Percentiles rank a stretch among this genome's conserved stretches.
These are phyloP conservation scores for Agrotis puta DNA, from an alignment of 2,888 invertebrate genomes.

Conservation along the genomic window DNA sequence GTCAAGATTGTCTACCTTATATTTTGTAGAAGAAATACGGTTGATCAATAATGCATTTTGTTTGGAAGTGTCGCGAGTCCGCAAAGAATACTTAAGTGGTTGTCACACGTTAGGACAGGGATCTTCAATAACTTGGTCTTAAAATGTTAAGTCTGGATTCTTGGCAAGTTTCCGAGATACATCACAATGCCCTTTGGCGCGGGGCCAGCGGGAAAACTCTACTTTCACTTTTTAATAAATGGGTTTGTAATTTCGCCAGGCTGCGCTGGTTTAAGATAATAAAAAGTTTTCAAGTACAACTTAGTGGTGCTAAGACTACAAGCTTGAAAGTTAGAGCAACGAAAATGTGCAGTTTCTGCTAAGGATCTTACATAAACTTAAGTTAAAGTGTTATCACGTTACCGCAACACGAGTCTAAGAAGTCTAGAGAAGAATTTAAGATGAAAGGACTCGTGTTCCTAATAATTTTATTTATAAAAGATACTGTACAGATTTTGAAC, in stretches of 20 bases:
- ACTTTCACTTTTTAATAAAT: conserved; percentile 73
- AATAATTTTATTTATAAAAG: conserved; percentile 11
- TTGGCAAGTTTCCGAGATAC: conserved; percentile 71
- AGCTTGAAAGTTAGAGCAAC: conserved; percentile 19
- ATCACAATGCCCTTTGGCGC: conserved; percentile 72
- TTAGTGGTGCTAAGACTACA: conserved; percentile 16
- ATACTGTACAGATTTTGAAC: conserved; percentile 7
- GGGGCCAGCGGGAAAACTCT: conserved; percentile 70
- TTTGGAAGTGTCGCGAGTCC: conserved; percentile 38
- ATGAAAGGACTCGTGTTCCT: not conserved
- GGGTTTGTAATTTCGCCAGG: conserved; percentile 42
- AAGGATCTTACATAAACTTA: conserved; percentile 10
- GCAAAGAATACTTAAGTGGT: conserved; percentile 66
- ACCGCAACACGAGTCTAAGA: not conserved
- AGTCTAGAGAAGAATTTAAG: conserved; percentile 9
- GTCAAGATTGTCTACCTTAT: conserved; percentile 46
- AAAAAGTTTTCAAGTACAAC: conserved; percentile 25
- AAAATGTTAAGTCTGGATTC: conserved; percentile 68
- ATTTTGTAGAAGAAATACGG: conserved; percentile 42
- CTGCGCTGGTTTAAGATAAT: conserved; percentile 23
- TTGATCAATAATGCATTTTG: conserved; percentile 63
- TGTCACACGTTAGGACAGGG: conserved; percentile 64
- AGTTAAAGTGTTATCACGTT: conserved; percentile 3
- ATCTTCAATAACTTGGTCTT: conserved; percentile 66
- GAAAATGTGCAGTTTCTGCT: conserved; percentile 16